Conservation (phyloP, 2,797 vertebrate species). For the Luscinia megarhynchos region DNA sequence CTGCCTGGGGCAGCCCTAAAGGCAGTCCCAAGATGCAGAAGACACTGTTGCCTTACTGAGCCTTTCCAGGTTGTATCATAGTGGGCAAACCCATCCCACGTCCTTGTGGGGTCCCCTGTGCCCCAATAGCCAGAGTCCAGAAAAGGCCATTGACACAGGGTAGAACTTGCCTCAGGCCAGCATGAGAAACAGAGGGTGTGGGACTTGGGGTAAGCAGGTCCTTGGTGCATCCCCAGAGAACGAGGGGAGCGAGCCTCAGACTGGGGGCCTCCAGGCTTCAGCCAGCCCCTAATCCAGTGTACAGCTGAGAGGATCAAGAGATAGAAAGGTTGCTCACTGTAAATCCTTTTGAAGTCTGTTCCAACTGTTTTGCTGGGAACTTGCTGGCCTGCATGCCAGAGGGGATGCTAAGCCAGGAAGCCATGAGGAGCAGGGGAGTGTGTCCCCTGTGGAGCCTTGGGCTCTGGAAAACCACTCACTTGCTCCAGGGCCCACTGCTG, state of each 20-base stretch:
- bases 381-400: neutral
- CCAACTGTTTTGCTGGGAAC: constrained; percentile 56
- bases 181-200: neutral
- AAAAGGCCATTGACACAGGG: neutral
- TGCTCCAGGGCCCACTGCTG: neutral
- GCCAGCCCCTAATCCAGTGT: constrained; percentile 44
- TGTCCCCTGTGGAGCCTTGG: neutral
- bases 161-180: neutral
- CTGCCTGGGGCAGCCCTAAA: neutral
- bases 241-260: rapidly evolving
- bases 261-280: neutral
- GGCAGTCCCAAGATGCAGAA: neutral
- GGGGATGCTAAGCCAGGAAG: neutral
- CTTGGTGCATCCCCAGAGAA: neutral
- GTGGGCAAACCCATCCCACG: neutral
- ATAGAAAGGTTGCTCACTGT: constrained; percentile 57
- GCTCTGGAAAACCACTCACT: neutral
- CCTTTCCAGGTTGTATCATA: neutral
- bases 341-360: constrained; percentile 66
- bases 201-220: neutral
- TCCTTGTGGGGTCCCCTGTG: neutral
- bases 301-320: constrained; percentile 64
- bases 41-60: neutral
- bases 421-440: neutral
- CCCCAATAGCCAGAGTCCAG: neutral